These are phyloP conservation scores for Nycticebus coucang DNA, from an alignment of 2,113 vertebrate species.

Conservation along the genomic window DNA sequence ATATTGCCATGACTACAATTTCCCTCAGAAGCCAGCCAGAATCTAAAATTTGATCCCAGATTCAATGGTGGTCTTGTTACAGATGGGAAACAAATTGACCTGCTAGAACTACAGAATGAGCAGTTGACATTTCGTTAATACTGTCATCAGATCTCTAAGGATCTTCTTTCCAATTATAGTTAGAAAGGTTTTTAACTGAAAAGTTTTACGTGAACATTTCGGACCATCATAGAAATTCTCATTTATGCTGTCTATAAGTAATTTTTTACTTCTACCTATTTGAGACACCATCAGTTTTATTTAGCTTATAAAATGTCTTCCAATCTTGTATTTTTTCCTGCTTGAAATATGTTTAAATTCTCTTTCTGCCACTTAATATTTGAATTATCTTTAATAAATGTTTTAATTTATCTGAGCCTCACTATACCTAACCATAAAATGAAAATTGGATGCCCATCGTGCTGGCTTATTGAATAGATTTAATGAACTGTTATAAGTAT, in stretches of 20 bases:
- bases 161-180: background rate
- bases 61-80: background rate
- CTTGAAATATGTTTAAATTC: constrained; percentile 11
- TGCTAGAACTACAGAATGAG: background rate
- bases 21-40: background rate
- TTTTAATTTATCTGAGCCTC: background rate
- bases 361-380: background rate
- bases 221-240: background rate
- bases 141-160: background rate
- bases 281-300: background rate
- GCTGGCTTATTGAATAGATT: background rate
- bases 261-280: constrained; percentile 27
- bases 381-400: background rate
- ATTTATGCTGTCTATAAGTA: background rate
- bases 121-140: constrained; percentile 3
- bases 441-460: background rate
- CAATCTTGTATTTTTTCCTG: background rate
- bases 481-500: background rate
- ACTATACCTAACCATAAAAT: background rate
- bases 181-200: background rate
- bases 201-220: constrained; percentile 28
- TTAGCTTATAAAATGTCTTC: background rate
- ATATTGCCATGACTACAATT: background rate
- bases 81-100: background rate
- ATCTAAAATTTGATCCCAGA: background rate